These are phyloP conservation scores for Noctua pronuba DNA, from an alignment of 2,888 invertebrate species.

Conservation along the genomic window DNA sequence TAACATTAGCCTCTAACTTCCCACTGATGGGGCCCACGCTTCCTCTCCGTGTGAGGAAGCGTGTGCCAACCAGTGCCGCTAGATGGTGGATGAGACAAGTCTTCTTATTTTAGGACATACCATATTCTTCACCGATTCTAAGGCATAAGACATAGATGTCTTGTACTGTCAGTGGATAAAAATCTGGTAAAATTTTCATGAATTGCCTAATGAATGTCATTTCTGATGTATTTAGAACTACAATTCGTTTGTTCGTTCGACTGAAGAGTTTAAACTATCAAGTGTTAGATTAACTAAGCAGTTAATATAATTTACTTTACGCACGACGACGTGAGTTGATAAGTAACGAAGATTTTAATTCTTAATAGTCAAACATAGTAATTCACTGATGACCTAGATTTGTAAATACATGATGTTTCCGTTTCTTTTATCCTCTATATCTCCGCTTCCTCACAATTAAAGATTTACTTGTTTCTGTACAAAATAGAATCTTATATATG, in stretches of 20 bases:
- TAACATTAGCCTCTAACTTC: neutral
- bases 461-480: neutral
- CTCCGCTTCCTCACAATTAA: neutral
- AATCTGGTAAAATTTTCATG: neutral
- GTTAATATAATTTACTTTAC: constrained; percentile 40
- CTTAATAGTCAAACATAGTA: constrained; percentile 16
- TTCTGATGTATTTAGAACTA: neutral
- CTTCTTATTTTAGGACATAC: neutral
- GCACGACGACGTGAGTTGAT: constrained; percentile 57
- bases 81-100: neutral
- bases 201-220: neutral
- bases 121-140: neutral
- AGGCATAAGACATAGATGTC: neutral
- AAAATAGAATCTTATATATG: neutral
- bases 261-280: constrained; percentile 3
- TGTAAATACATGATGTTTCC: neutral
- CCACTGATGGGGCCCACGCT: neutral
- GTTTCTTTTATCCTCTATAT: neutral
- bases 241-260: neutral
- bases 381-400: neutral
- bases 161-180: neutral
- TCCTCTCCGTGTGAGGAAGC: neutral
- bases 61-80: neutral
- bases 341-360: constrained; percentile 32
- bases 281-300: constrained; percentile 63